Conservation (phyloP, 2,888 invertebrate genomes). For the Drosophila algonquin region DNA sequence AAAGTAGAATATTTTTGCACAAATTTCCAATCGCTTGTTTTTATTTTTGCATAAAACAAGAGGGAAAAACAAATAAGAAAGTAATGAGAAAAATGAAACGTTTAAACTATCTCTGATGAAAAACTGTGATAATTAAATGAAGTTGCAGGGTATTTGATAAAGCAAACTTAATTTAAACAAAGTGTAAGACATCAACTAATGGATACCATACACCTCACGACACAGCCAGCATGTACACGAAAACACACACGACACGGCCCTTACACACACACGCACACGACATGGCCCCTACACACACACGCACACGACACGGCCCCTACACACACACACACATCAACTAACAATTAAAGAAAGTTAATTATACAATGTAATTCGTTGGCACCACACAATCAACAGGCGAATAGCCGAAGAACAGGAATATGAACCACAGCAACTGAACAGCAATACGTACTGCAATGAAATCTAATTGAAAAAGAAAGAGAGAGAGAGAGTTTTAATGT, state of each 20-base stretch:
- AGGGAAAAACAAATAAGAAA: constrained; percentile 34
- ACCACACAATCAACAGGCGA: constrained; percentile 37
- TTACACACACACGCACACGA: not conserved
- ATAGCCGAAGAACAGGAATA: constrained; percentile 7
- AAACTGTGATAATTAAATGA: constrained; percentile 83
- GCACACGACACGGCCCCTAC: constrained; percentile 5
- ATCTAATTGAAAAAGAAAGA: constrained; percentile 39
- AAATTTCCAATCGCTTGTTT: constrained; percentile 74
- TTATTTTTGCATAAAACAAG: constrained; percentile 60
- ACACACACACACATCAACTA: not conserved
- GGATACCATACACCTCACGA: constrained; percentile 21
- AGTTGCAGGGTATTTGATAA: constrained; percentile 83
- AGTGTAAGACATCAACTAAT: constrained; percentile 58
- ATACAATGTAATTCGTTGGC: constrained; percentile 27
- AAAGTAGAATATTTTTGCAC: constrained; percentile 67
- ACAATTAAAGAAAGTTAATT: constrained; percentile 19
- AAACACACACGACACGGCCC: constrained; percentile 9
- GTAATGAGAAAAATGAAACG: constrained; percentile 42
- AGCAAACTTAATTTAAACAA: constrained; percentile 63
- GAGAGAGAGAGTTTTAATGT: constrained; percentile 21
- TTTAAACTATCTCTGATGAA: constrained; percentile 82
- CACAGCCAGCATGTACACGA: constrained; percentile 32
- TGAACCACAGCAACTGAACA: constrained; percentile 36
- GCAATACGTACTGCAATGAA: constrained; percentile 68
- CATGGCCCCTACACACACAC: too few species aligned